phyloP scores from a whole-genome alignment of 2,113 vertebrate species.

The Catagonus wagneri region DNA sequence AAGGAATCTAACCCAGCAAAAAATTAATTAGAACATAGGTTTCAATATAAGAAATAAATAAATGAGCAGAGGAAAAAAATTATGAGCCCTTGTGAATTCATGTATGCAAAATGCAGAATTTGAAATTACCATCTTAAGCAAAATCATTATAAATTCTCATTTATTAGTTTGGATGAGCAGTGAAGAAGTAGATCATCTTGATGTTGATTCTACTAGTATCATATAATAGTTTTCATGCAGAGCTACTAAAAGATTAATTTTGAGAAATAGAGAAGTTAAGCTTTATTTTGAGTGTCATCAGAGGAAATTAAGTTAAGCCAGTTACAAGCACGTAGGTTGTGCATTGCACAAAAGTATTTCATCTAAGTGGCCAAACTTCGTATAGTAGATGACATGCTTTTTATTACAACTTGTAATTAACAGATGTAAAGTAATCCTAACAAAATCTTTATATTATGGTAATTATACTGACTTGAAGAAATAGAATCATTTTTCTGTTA shows the following conservation, averaged over 20 bases:
- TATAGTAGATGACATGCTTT: neutral
- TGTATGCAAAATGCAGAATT: neutral
- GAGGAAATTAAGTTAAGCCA: neutral
- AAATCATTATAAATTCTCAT: neutral
- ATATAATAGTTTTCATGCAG: neutral
- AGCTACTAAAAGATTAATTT: too few relatives aligned
- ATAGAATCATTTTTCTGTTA: neutral
- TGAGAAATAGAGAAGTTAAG: neutral
- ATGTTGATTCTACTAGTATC: neutral
- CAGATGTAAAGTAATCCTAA: neutral
- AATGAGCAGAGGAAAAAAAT: neutral
- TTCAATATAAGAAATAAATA: neutral
- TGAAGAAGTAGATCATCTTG: neutral
- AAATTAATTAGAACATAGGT: neutral
- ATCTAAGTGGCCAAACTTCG: neutral
- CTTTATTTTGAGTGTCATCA: neutral
- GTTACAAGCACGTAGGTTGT: neutral
- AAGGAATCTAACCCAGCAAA: neutral
- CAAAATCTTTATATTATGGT: neutral
- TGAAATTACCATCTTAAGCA: neutral
- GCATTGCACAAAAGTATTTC: rapidly evolving
- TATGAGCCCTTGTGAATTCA: neutral
- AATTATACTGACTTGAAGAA: neutral
- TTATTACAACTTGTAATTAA: neutral
- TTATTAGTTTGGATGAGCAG: neutral